phyloP scores from a whole-genome alignment of 2,888 invertebrate species.

The Yponomeuta cagnagella region DNA sequence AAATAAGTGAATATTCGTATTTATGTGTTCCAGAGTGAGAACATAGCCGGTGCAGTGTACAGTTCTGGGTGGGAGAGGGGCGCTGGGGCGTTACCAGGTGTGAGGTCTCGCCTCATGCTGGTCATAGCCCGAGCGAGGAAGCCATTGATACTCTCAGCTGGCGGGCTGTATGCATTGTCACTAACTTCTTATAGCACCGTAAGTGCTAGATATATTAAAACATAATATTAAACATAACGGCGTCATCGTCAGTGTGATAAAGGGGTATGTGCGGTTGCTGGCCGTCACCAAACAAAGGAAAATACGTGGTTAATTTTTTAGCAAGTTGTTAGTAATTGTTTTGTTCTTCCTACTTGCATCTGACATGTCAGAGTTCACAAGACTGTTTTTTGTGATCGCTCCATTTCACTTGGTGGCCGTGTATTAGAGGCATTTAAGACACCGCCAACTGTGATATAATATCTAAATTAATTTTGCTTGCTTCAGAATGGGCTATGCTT shows the following conservation, averaged over 20 bases:
- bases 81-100: constrained; percentile 38
- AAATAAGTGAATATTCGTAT: not conserved
- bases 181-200: constrained; percentile 51
- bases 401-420: too few relatives aligned
- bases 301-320: too few relatives aligned
- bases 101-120: constrained; percentile 42
- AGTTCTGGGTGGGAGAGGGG: constrained; percentile 60
- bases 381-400: too few relatives aligned
- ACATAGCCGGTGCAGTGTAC: constrained; percentile 49
- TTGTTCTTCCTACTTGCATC: not conserved
- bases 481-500: too few relatives aligned
- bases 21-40: constrained; percentile 36
- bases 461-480: too few relatives aligned
- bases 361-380: too few relatives aligned
- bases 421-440: too few relatives aligned
- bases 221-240: too few relatives aligned
- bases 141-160: constrained; percentile 51
- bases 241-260: not conserved
- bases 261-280: not conserved
- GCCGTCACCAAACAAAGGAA: too few relatives aligned
- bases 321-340: not conserved
- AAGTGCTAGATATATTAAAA: constrained; percentile 21
- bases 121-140: constrained; percentile 45
- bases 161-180: constrained; percentile 57
- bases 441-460: too few relatives aligned